phyloP scores from a whole-genome alignment of 2,113 vertebrate species.

The Genyomyrus donnyi region DNA sequence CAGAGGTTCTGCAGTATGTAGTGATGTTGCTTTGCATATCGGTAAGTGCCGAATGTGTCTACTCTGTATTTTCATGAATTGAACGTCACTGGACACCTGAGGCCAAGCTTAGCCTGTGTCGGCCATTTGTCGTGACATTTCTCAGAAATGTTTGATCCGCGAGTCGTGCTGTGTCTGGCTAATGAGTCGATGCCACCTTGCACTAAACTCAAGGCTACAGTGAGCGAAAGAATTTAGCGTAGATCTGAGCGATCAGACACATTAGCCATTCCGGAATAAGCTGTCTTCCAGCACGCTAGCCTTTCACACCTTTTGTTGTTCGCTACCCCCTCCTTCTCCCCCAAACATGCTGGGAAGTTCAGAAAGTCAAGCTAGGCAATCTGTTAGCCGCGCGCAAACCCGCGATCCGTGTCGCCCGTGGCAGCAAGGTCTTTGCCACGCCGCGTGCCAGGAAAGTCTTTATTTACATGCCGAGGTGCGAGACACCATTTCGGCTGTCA shows the following conservation, averaged over 20 bases:
- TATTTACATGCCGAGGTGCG: conserved; percentile 53
- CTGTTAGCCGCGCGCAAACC: conserved; percentile 63
- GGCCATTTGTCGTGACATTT: not conserved
- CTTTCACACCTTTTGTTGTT: conserved; percentile 96
- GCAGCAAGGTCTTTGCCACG: conserved; percentile 35
- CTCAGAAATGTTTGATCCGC: not conserved
- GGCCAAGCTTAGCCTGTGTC: not conserved
- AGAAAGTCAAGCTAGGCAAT: conserved; percentile 74
- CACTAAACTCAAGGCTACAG: not conserved
- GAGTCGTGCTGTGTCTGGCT: not conserved
- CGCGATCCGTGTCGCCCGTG: conserved; percentile 55
- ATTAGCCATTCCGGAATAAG: conserved; percentile 79
- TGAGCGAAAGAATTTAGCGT: conserved; percentile 55
- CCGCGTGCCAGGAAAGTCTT: conserved; percentile 40
- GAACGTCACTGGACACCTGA: not conserved
- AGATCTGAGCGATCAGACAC: conserved; percentile 83
- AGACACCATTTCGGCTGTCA: conserved; percentile 56
- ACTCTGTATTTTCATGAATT: not conserved
- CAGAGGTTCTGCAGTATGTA: not conserved
- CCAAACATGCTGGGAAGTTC: conserved; percentile 75
- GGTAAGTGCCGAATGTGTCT: not conserved
- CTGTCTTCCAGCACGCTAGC: conserved; percentile 69
- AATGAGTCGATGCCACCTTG: not conserved
- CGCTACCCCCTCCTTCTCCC: conserved; percentile 66
- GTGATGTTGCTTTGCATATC: not conserved